These are phyloP conservation scores for Thryonomys swinderianus DNA, from an alignment of 2,113 vertebrate species.

Conservation along the genomic window DNA sequence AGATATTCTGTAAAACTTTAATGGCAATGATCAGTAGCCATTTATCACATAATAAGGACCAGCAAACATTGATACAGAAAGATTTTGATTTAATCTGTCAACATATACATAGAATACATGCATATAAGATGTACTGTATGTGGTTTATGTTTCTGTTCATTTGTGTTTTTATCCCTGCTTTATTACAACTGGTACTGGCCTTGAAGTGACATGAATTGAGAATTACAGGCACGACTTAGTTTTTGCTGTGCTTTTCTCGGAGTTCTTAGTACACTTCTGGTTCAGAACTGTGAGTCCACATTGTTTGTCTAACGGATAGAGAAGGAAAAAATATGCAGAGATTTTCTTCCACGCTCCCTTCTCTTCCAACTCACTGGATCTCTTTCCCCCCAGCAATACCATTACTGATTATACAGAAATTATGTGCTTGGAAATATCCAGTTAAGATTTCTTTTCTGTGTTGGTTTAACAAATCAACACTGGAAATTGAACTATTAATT, in stretches of 20 bases:
- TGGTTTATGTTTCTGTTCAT: background rate
- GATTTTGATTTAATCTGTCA: slow-evolving; percentile 37
- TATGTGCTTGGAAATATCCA: slow-evolving; percentile 31
- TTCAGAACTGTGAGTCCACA: slow-evolving; percentile 27
- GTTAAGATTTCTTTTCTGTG: slow-evolving; percentile 52
- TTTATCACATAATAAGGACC: slow-evolving; percentile 55
- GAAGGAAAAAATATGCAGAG: background rate
- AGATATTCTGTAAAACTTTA: slow-evolving; percentile 13
- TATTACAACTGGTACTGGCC: background rate
- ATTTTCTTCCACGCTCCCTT: background rate
- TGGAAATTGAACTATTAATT: slow-evolving; percentile 63
- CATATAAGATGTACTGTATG: background rate
- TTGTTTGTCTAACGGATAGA: slow-evolving; percentile 16
- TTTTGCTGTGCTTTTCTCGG: background rate
- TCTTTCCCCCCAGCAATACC: background rate
- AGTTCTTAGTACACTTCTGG: background rate
- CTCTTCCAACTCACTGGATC: background rate
- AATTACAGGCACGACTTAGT: background rate
- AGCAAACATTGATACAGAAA: background rate
- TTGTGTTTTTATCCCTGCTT: slow-evolving; percentile 44
- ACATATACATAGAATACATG: background rate
- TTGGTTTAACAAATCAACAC: slow-evolving; percentile 64
- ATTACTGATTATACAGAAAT: slow-evolving; percentile 30
- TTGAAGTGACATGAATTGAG: slow-evolving; percentile 47
- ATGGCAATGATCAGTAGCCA: background rate